A percentile compares a stretch with the other conserved stretches of the same genome.
Conservation (phyloP, 2,888 invertebrate species). For the Polymixis lichenea region DNA sequence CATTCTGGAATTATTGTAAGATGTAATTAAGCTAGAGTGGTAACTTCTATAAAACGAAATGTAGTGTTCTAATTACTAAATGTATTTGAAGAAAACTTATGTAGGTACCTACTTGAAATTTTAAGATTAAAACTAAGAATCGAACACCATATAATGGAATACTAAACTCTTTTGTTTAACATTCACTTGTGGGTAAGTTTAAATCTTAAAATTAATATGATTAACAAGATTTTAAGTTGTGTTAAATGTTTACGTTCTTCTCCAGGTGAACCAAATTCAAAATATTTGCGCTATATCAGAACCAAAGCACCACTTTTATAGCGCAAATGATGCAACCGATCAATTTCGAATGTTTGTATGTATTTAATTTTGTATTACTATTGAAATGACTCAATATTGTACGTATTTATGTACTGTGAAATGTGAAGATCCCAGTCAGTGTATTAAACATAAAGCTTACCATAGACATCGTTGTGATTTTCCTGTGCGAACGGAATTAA, state of each 20-base stretch:
- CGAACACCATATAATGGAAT: not conserved
- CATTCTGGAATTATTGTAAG: not conserved
- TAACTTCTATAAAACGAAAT: not conserved
- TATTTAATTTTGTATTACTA: not conserved
- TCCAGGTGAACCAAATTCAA: not conserved
- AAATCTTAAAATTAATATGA: too few species aligned
- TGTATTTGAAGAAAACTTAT: not conserved
- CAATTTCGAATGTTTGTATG: not conserved
- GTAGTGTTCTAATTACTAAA: not conserved
- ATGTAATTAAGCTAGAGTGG: not conserved
- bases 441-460: conserved; percentile 55
- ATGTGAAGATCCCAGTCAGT: conserved; percentile 19
- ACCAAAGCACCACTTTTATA: not conserved
- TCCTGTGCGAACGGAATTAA: conserved; percentile 36
- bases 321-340: not conserved
- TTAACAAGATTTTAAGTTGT: too few species aligned
- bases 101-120: too few species aligned
- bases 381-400: not conserved
- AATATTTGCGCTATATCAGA: not conserved
- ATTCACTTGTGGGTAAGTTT: too few species aligned
- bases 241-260: not conserved
- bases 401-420: not conserved
- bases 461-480: conserved; percentile 36
- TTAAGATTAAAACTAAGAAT: not conserved
- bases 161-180: not conserved